Percentiles rank a stretch among this genome's conserved stretches.
These are phyloP conservation scores for Propithecus coquereli DNA, from an alignment of 2,113 vertebrate genomes.

Conservation along the genomic window DNA sequence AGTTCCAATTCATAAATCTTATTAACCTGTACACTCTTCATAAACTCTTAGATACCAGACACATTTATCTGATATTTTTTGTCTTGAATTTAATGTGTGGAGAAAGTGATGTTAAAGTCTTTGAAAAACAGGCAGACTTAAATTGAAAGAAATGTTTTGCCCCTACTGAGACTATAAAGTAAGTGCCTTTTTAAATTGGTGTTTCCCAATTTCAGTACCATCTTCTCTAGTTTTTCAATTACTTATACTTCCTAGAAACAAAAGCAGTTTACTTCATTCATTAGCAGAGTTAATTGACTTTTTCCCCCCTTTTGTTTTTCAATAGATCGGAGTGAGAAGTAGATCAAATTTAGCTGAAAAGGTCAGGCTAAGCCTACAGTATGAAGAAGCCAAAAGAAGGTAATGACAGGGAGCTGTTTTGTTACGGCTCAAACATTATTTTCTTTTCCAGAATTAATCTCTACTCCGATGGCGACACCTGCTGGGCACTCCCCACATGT, in stretches of 20 bases:
- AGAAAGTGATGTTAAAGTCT: not conserved
- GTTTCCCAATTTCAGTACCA: not conserved
- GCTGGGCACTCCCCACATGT: not conserved
- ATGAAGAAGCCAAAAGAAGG: constrained; percentile 90
- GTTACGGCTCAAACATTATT: fast-evolving
- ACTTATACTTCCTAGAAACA: constrained; percentile 53
- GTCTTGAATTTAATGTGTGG: constrained; percentile 56
- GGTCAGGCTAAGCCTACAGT: constrained; percentile 88
- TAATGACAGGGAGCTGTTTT: constrained; percentile 47
- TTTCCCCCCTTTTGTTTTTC: constrained; percentile 10
- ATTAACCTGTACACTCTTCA: constrained; percentile 48
- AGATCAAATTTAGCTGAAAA: constrained; percentile 88
- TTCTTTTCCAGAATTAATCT: not conserved
- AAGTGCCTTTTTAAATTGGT: not conserved
- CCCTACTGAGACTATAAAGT: constrained; percentile 12
- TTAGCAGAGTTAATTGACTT: constrained; percentile 56
- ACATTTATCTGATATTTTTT: constrained; percentile 62
- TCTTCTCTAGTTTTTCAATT: constrained; percentile 37
- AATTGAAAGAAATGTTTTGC: not conserved
- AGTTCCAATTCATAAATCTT: constrained; percentile 66
- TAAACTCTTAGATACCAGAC: constrained; percentile 59
- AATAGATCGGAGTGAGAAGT: constrained; percentile 82
- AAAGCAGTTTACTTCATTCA: constrained; percentile 52
- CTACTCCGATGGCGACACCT: constrained; percentile 70
- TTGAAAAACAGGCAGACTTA: not conserved